Conservation (phyloP, 2,888 invertebrate genomes). For the Leucophenga montana region DNA sequence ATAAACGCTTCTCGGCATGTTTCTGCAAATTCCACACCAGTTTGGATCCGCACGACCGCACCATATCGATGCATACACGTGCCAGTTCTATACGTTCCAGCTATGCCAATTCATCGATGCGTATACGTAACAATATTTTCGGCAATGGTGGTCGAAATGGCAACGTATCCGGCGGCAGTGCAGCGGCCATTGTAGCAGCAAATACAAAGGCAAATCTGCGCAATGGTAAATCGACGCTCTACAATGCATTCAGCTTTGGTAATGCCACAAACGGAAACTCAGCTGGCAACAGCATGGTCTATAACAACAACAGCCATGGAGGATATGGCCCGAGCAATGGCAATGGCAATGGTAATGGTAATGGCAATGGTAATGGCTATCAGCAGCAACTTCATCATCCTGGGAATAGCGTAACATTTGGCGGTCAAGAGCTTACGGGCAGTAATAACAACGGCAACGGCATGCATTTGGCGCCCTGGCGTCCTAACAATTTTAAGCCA, state of each 20-base stretch:
- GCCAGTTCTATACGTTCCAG: slow-evolving; percentile 72
- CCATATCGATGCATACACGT: slow-evolving; percentile 71
- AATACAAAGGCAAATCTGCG: slow-evolving; percentile 42
- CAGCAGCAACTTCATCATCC: slow-evolving; percentile 50
- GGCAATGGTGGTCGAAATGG: slow-evolving; percentile 33
- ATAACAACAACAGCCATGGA: not conserved
- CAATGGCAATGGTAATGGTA: too few species aligned
- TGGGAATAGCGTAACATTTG: slow-evolving; percentile 56
- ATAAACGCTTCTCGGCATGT: slow-evolving; percentile 79
- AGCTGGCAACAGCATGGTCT: slow-evolving; percentile 10
- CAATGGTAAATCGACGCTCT: slow-evolving; percentile 27
- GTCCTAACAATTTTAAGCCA: slow-evolving; percentile 67
- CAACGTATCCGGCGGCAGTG: slow-evolving; percentile 8
- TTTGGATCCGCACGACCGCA: slow-evolving; percentile 67
- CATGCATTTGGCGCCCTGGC: slow-evolving; percentile 56
- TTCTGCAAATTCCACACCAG: slow-evolving; percentile 70
- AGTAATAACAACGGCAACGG: not conserved
- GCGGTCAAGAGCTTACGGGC: slow-evolving; percentile 29
- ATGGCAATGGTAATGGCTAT: slow-evolving; percentile 2
- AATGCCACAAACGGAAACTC: slow-evolving; percentile 24
- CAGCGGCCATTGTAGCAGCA: not conserved
- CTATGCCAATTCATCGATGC: slow-evolving; percentile 69
- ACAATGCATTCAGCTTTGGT: slow-evolving; percentile 38
- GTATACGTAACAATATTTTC: slow-evolving; percentile 65
- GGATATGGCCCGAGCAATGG: not conserved